Conservation (phyloP, 1,140 invertebrate species). For the Sycophaga agraensis region DNA sequence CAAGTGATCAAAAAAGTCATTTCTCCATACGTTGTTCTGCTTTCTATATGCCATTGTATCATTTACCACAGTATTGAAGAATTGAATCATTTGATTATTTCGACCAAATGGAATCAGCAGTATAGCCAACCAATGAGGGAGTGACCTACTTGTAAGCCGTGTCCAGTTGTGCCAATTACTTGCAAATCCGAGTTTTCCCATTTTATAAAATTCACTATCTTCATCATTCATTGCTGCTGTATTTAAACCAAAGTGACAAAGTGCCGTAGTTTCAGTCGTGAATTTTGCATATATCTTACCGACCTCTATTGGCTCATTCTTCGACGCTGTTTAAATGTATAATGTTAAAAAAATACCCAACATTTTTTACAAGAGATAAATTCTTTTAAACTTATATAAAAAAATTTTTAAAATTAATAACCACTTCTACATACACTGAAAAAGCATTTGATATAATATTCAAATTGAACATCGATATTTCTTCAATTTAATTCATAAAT, state of each 20-base stretch:
- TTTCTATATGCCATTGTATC: slow-evolving; percentile 53
- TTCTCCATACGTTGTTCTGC: slow-evolving; percentile 49
- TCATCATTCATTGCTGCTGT: slow-evolving; percentile 53
- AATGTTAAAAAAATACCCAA: too few species aligned
- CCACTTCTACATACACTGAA: not conserved
- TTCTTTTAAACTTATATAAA: too few species aligned
- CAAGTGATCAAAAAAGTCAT: slow-evolving; percentile 59
- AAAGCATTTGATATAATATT: not conserved
- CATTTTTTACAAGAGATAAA: too few species aligned
- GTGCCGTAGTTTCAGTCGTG: slow-evolving; percentile 47
- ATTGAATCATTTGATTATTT: too few species aligned
- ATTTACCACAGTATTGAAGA: slow-evolving; percentile 50
- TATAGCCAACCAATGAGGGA: too few species aligned
- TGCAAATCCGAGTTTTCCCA: slow-evolving; percentile 51
- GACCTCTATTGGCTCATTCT: not conserved
- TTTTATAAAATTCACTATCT: slow-evolving; percentile 55
- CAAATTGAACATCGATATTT: not conserved
- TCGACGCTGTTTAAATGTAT: not conserved
- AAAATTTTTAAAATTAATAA: too few species aligned
- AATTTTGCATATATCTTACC: slow-evolving; percentile 47
- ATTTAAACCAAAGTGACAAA: slow-evolving; percentile 51
- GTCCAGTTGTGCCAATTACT: too few species aligned
- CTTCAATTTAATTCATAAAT: too few species aligned
- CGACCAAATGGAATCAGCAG: too few species aligned
- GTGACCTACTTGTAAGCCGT: too few species aligned